Evolutionary conservation across 1,140 invertebrate species (phyloP).

Genomic region (Megalonaias nervosa): DNA sequence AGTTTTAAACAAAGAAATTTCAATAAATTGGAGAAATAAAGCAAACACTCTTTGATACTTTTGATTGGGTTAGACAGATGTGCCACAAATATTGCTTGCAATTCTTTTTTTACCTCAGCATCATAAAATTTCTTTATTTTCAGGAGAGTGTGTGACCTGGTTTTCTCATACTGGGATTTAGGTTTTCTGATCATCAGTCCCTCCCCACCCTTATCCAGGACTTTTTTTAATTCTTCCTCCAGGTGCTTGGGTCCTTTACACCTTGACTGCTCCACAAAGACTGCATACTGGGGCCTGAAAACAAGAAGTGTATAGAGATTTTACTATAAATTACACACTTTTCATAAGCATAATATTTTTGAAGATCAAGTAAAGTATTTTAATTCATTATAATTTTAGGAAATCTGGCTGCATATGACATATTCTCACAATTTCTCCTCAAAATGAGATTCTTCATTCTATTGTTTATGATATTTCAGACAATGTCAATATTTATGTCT

Average conservation of each 20-base stretch:
- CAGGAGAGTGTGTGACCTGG: constrained; percentile 58
- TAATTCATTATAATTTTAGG: no score
- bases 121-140: constrained; percentile 69
- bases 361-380: no score
- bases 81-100: neutral
- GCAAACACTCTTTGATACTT: neutral
- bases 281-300: constrained; percentile 54
- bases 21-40: neutral
- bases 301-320: neutral
- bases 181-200: constrained; percentile 66
- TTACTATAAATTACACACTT: neutral
- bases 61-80: neutral
- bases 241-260: constrained; percentile 57
- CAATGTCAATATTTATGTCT: no score
- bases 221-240: constrained; percentile 56
- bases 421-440: no score
- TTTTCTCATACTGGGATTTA: constrained; percentile 59
- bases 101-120: constrained; percentile 56
- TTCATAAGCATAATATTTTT: no score
- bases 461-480: no score
- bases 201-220: constrained; percentile 59
- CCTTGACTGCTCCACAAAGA: constrained; percentile 56
- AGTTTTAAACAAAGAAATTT: neutral
- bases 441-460: no score
- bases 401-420: no score